phyloP scores from a whole-genome alignment of 2,888 invertebrate species.

The Lepidocyrtinus sp. region DNA sequence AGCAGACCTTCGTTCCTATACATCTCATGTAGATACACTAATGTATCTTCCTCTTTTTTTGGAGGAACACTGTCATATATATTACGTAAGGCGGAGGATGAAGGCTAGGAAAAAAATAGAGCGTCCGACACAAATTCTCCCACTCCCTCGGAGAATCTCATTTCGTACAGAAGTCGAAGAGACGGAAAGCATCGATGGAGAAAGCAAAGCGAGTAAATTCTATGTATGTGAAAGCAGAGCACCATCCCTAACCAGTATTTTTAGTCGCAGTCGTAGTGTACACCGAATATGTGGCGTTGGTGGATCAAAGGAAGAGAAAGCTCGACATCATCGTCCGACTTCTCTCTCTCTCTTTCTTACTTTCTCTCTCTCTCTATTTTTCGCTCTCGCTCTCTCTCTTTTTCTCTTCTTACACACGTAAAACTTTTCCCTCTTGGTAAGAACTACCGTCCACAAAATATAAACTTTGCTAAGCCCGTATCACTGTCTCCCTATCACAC shows the following conservation, averaged over 20 bases:
- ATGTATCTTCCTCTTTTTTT: conserved; percentile 5
- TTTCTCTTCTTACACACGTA: conserved; percentile 12
- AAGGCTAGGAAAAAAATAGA: conserved; percentile 42
- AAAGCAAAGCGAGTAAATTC: conserved; percentile 5
- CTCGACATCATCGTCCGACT: conserved; percentile 21
- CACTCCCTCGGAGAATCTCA: conserved; percentile 67
- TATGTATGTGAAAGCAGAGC: not conserved
- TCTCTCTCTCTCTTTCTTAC: conserved; percentile 17
- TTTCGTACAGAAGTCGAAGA: conserved; percentile 37
- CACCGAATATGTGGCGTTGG: conserved; percentile 12
- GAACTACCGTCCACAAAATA: conserved; percentile 16
- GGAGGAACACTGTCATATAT: conserved; percentile 11
- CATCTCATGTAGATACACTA: conserved; percentile 4
- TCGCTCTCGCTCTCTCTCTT: not conserved
- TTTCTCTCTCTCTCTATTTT: not conserved
- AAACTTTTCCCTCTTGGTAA: conserved; percentile 5
- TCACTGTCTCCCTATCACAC: conserved; percentile 14
- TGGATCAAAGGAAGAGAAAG: conserved; percentile 12
- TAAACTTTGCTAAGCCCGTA: conserved; percentile 20
- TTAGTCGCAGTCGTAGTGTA: not conserved
- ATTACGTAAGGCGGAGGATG: conserved; percentile 21
- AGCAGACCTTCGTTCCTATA: not conserved
- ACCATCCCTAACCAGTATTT: not conserved
- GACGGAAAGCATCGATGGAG: conserved; percentile 11
- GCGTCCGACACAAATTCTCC: conserved; percentile 58